These are phyloP conservation scores for Synanthedon myopaeformis DNA, from an alignment of 2,888 invertebrate species.

Conservation along the genomic window DNA sequence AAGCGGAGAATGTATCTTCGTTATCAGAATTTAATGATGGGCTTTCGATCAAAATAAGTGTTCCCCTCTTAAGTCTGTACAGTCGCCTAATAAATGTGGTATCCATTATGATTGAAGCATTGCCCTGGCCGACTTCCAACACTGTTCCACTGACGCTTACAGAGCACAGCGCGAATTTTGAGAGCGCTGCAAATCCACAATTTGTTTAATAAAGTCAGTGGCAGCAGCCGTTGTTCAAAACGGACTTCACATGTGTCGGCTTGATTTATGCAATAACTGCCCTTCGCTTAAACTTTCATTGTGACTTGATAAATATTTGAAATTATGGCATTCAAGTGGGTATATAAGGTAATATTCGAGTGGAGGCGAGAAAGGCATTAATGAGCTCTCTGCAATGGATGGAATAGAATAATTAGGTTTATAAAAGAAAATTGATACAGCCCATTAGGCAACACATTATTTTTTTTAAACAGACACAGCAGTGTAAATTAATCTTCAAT, in stretches of 20 bases:
- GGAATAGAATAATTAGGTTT: too few relatives aligned
- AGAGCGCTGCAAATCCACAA: constrained; percentile 28
- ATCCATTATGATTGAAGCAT: not conserved
- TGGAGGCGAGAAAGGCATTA: too few relatives aligned
- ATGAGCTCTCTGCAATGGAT: too few relatives aligned
- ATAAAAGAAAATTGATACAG: too few relatives aligned
- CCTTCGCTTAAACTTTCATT: not conserved
- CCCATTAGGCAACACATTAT: too few relatives aligned
- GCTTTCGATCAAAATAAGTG: not conserved
- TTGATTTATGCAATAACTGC: not conserved
- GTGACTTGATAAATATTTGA: too few relatives aligned
- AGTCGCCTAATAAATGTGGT: not conserved
- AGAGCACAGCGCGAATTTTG: constrained; percentile 17
- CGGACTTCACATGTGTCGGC: not conserved
- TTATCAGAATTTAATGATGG: not conserved
- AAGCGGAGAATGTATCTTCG: not conserved
- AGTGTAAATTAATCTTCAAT: too few relatives aligned
- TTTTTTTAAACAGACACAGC: too few relatives aligned
- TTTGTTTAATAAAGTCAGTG: constrained; percentile 22
- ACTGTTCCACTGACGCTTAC: constrained; percentile 14
- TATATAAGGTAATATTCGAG: too few relatives aligned
- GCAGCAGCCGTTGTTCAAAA: not conserved
- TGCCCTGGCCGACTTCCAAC: constrained; percentile 16
- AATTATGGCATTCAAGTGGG: too few relatives aligned
- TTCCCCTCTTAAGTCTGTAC: not conserved